A percentile compares a stretch with the other conserved stretches of the same genome.
Conservation (phyloP, 2,888 invertebrate species). For the Volucella inanis region DNA sequence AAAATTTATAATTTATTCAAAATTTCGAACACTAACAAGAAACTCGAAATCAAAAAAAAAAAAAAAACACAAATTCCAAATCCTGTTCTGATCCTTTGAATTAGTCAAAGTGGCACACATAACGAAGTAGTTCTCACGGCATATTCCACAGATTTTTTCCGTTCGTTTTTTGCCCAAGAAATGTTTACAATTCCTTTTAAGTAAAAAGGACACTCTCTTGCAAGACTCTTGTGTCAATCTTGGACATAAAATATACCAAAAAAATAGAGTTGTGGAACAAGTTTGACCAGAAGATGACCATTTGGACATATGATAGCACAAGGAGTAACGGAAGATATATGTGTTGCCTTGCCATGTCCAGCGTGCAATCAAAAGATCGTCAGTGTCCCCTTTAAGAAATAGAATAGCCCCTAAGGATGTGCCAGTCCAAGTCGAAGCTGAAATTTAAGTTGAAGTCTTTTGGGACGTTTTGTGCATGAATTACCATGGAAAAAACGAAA, state of each 20-base stretch:
- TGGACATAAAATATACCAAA: conserved; percentile 6
- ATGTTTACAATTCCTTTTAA: conserved; percentile 49
- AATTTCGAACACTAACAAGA: conserved; percentile 1
- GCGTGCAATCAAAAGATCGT: conserved; percentile 11
- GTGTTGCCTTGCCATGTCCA: too few relatives aligned
- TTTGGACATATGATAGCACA: conserved; percentile 68
- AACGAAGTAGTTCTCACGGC: conserved; percentile 72
- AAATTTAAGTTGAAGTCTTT: conserved; percentile 47
- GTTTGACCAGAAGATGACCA: conserved; percentile 74
- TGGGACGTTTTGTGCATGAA: conserved; percentile 71
- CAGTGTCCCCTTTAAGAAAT: conserved; percentile 59
- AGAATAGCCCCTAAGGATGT: conserved; percentile 44
- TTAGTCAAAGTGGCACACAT: conserved; percentile 67
- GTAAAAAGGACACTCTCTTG: conserved; percentile 56
- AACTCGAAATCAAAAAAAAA: background rate
- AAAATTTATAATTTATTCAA: conserved; percentile 67
- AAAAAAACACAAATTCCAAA: conserved; percentile 15
- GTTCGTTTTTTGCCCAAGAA: conserved; percentile 34
- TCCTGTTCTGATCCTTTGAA: conserved; percentile 64
- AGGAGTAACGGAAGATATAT: conserved; percentile 64
- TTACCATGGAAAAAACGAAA: conserved; percentile 64
- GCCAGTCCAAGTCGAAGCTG: background rate
- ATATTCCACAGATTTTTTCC: conserved; percentile 19
- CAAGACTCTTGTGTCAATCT: conserved; percentile 5
- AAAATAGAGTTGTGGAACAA: conserved; percentile 62